These are phyloP conservation scores for Simalia tracyae DNA, from an alignment of 2,797 vertebrate species.

Conservation along the genomic window DNA sequence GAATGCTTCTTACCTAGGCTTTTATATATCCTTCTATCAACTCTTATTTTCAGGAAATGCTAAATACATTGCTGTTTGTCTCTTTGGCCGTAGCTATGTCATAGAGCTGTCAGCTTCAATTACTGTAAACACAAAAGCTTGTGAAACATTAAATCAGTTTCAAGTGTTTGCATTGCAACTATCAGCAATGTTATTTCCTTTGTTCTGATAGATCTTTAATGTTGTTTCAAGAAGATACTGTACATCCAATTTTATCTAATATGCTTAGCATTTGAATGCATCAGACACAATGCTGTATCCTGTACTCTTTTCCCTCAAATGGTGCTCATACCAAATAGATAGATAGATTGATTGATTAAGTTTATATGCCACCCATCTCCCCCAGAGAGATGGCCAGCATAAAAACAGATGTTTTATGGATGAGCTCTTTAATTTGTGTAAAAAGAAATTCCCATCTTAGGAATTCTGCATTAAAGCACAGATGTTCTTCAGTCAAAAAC, in stretches of 20 bases:
- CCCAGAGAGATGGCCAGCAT: too few species aligned
- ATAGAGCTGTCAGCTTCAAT: slow-evolving; percentile 21
- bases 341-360: too few species aligned
- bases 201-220: slow-evolving; percentile 19
- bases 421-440: neutral
- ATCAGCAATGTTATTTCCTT: slow-evolving; percentile 23
- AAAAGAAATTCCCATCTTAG: neutral
- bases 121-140: slow-evolving; percentile 11
- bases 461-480: neutral
- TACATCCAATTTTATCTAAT: neutral
- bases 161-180: slow-evolving; percentile 37
- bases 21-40: neutral
- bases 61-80: neutral
- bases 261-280: neutral
- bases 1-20: neutral
- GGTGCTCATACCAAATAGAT: neutral
- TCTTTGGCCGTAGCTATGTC: slow-evolving; percentile 22
- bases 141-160: slow-evolving; percentile 17
- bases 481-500: neutral
- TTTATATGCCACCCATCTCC: too few species aligned
- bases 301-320: neutral
- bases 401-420: neutral
- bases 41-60: slow-evolving; percentile 12
- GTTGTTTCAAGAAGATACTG: neutral
- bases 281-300: neutral